Evolutionary conservation across 2,797 vertebrate genomes (phyloP), one percentile per base, ranked within the genome.

Genomic region (Notolepis coatsorum): DNA sequence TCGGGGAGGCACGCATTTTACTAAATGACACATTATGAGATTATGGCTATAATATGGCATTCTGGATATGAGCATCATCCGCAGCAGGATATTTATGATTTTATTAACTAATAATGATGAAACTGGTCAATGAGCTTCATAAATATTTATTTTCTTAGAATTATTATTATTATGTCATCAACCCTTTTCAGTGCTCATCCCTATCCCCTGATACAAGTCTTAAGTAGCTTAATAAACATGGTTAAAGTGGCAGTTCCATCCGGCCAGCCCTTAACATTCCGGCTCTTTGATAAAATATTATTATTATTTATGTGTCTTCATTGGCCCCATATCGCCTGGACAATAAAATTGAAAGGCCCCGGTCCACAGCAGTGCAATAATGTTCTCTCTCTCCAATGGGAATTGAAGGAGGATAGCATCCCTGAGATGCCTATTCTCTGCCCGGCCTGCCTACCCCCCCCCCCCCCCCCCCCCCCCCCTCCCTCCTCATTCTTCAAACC

Each of bases 341-440:
- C 84, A 91, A 88, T 87, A 76, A 70, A 71, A 75, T 38, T 82
- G 81, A 89, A 89, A 87, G 71, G 90, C 91, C 87, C 63, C 77
- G 75, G 92, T 86, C 89, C 57, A 75, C 84, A 84, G 90, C 28
- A 13, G 79, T 69, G 73, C 91, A 91, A 90, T 92, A 92, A 95
- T 92, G 82, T 89, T n/a, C 85, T 87, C 90, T 88, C 88, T 91
- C 79, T 90, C 91, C 94, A 95, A 95, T 95, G 93, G 95, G 94
- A 94, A 93, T 94, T 94, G 95, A 96, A 95, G 94, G 85, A 94
- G 93, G 91, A 88, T 90, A 83, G 93, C 93, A 94, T 95, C 95
- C 92, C 94, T 84, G 90, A 93, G 93, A 93, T 93, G 90, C 89
- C 93, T 92, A 93, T 92, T 93, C 89, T 89, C 74, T 86, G 82